Evolutionary conservation across 2,113 vertebrate species (phyloP).

Genomic region (Petaurus breviceps): DNA sequence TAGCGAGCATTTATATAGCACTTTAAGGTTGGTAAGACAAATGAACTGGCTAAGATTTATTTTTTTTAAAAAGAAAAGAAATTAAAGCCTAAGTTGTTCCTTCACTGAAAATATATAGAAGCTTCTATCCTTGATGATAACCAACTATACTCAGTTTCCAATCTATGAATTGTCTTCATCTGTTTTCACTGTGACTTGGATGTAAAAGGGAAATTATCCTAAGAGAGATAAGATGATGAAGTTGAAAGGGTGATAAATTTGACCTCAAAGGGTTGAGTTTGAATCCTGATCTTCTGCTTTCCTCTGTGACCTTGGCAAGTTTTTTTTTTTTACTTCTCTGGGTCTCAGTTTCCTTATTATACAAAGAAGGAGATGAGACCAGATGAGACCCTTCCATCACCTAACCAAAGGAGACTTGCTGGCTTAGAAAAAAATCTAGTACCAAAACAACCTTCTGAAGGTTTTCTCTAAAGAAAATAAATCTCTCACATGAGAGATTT

Average conservation of each 20-base stretch:
- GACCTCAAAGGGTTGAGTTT: neutral
- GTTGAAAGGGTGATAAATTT: neutral
- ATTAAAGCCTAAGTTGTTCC: neutral
- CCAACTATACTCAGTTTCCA: neutral
- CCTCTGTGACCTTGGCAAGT: neutral
- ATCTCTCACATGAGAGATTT: slow-evolving; percentile 27
- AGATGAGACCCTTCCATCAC: neutral
- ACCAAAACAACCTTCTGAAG: slow-evolving; percentile 16
- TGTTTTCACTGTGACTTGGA: neutral
- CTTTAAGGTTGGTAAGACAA: neutral
- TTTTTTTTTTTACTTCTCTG: neutral
- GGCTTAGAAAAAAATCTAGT: neutral
- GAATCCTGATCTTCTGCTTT: neutral
- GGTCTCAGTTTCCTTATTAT: neutral
- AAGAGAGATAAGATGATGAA: neutral
- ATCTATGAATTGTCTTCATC: neutral
- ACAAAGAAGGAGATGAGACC: neutral
- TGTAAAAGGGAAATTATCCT: neutral
- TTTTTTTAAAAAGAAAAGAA: slow-evolving; percentile 50
- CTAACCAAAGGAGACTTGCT: neutral
- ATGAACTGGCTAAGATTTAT: neutral
- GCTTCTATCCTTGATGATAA: neutral
- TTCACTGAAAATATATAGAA: slow-evolving; percentile 35
- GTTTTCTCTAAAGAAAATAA: neutral
- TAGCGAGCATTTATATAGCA: neutral